These are phyloP conservation scores for Craseonycteris thonglongyai DNA, from an alignment of 2,113 vertebrate genomes.

Conservation along the genomic window DNA sequence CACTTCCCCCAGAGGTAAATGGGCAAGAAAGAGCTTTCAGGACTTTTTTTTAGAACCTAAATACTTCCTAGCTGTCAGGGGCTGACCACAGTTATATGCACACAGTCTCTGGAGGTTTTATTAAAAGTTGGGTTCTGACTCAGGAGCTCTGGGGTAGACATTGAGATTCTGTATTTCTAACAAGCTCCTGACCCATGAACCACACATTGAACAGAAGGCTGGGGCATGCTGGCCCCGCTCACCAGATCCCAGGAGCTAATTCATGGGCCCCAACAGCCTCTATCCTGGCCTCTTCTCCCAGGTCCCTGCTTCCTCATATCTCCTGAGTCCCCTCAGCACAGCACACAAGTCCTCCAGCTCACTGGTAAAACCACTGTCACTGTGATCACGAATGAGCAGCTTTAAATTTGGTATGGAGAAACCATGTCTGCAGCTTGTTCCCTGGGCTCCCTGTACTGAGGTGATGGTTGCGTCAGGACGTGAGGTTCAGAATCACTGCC, in stretches of 20 bases:
- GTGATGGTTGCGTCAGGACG: fast-evolving
- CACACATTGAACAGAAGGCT: too few species aligned
- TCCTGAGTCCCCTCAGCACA: too few species aligned
- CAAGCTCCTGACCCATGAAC: neutral
- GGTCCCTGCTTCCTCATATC: neutral
- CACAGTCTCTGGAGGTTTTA: neutral
- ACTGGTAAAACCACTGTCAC: neutral
- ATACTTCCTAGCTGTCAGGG: neutral
- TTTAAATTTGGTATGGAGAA: neutral
- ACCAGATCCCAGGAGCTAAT: neutral
- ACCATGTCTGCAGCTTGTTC: neutral
- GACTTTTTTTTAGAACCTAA: neutral
- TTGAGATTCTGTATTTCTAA: neutral
- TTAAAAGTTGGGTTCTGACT: neutral
- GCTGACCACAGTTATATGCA: neutral
- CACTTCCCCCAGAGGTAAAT: neutral
- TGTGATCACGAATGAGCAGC: neutral
- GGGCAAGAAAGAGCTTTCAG: neutral
- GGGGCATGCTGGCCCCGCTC: neutral
- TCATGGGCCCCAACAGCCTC: neutral
- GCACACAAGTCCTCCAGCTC: neutral
- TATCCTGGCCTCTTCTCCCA: neutral
- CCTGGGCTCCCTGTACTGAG: neutral
- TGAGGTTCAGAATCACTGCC: neutral
- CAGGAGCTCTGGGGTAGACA: neutral